A percentile compares a stretch with the other conserved stretches of the same genome.
Conservation (phyloP, 2,113 vertebrate genomes). For the Dermatemys mawii region DNA sequence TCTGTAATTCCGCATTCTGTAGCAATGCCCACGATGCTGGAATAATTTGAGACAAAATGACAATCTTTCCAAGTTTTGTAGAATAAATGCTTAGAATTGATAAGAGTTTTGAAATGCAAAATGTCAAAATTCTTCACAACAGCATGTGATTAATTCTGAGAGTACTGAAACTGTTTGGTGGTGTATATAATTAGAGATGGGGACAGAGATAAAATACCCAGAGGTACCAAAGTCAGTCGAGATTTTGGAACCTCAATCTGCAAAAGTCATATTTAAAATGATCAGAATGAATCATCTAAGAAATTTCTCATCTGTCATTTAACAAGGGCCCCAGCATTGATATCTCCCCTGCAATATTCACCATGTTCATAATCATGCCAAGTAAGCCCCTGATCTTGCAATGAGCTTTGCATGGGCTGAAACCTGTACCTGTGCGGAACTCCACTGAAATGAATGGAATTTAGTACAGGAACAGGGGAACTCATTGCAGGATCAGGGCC, state of each 20-base stretch:
- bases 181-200: constrained; percentile 21
- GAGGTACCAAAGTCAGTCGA: background rate
- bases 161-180: constrained; percentile 66
- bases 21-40: constrained; percentile 75
- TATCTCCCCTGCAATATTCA: background rate
- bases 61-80: constrained; percentile 82
- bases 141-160: constrained; percentile 70
- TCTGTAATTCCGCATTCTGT: constrained; percentile 81
- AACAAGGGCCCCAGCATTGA: background rate
- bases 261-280: background rate
- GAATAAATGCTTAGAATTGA: constrained; percentile 82
- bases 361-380: background rate
- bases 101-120: constrained; percentile 83
- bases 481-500: background rate
- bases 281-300: background rate
- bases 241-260: background rate
- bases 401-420: background rate
- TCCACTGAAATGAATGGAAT: background rate
- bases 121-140: constrained; percentile 68
- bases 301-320: background rate
- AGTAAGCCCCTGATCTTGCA: background rate
- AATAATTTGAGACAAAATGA: constrained; percentile 81
- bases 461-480: background rate
- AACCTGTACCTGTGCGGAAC: background rate
- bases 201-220: constrained; percentile 4